These are phyloP conservation scores for Thunnus thynnus DNA, from an alignment of 2,113 vertebrate genomes.

Conservation along the genomic window DNA sequence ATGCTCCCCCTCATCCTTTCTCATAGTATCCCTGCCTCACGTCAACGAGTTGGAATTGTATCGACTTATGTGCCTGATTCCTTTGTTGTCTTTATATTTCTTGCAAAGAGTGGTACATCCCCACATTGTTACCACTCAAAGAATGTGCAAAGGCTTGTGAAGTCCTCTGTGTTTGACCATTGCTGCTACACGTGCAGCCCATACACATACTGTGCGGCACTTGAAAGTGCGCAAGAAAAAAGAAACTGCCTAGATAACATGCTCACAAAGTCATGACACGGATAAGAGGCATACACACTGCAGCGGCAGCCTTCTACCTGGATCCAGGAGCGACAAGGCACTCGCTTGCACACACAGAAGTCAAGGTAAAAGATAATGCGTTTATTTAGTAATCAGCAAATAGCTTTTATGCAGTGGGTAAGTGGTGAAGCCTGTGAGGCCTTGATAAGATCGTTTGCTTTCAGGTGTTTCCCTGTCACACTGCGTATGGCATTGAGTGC, in stretches of 20 bases:
- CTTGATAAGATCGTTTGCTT: constrained; percentile 91
- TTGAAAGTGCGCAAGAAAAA: constrained; percentile 47
- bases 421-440: constrained; percentile 82
- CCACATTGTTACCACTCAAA: constrained; percentile 16
- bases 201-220: constrained; percentile 41
- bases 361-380: constrained; percentile 86
- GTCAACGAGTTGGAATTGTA: constrained; percentile 37
- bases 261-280: constrained; percentile 75
- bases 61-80: constrained; percentile 39
- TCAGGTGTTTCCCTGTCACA: constrained; percentile 87
- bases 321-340: constrained; percentile 40
- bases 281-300: constrained; percentile 54
- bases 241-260: constrained; percentile 61
- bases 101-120: constrained; percentile 43
- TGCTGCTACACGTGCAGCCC: constrained; percentile 31
- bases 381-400: constrained; percentile 92
- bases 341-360: constrained; percentile 51
- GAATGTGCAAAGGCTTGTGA: constrained; percentile 43
- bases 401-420: constrained; percentile 86
- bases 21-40: constrained; percentile 34
- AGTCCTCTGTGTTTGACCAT: constrained; percentile 51
- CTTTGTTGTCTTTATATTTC: constrained; percentile 68
- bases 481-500: constrained; percentile 84
- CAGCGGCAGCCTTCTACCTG: constrained; percentile 53
- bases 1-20: constrained; percentile 40